Conservation (phyloP, 2,113 vertebrate species). For the Pterocles orientalis region DNA sequence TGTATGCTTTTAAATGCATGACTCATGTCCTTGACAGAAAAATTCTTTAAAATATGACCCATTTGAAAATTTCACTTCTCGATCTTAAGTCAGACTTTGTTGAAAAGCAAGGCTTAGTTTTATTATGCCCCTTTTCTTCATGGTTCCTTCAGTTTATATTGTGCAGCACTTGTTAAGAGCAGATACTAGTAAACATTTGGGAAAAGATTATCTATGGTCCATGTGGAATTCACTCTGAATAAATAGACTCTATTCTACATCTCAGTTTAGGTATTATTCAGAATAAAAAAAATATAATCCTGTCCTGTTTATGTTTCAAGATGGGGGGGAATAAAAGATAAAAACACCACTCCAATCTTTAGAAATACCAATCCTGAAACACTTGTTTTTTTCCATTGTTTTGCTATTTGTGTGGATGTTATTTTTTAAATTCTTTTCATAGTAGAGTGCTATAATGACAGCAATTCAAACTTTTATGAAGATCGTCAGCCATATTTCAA, state of each 20-base stretch:
- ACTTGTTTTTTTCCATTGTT: background rate
- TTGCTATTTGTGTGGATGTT: background rate
- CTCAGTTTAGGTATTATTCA: background rate
- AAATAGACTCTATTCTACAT: slow-evolving; percentile 29
- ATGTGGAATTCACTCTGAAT: slow-evolving; percentile 29
- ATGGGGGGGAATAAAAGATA: background rate
- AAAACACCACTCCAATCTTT: background rate
- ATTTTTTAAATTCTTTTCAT: background rate
- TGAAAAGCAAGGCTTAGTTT: slow-evolving; percentile 20
- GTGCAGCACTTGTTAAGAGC: slow-evolving; percentile 8
- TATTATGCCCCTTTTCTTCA: background rate
- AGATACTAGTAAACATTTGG: slow-evolving; percentile 23
- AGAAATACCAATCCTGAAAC: background rate
- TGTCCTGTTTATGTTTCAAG: background rate
- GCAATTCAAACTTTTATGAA: background rate
- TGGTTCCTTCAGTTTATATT: slow-evolving; percentile 11
- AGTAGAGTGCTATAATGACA: background rate
- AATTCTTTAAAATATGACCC: background rate
- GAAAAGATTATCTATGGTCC: slow-evolving; percentile 7
- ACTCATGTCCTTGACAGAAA: background rate
- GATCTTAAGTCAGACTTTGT: background rate
- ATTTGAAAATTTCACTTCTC: background rate
- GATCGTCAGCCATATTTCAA: background rate
- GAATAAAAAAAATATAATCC: background rate
- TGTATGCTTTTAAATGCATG: background rate